These are phyloP conservation scores for Brachionus asplanchnoidis DNA, from an alignment of 1,140 invertebrate genomes.

Conservation along the genomic window DNA sequence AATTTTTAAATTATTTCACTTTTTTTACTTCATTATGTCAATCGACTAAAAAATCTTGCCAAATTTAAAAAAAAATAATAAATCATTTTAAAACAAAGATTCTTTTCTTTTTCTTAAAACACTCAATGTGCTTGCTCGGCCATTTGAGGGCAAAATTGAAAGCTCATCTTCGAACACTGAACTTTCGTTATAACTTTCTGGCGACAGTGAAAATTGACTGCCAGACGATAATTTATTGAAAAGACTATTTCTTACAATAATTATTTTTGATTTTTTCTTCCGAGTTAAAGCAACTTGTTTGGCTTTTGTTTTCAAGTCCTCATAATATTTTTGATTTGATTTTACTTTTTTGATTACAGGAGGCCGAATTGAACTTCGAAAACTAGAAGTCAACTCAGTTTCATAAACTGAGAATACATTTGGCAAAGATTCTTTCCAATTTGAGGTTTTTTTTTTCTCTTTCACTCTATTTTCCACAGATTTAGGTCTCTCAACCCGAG, in stretches of 20 bases:
- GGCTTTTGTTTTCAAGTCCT: neutral
- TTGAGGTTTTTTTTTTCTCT: neutral
- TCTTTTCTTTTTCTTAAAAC: neutral
- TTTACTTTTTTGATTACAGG: slow-evolving; percentile 27
- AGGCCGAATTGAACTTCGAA: slow-evolving; percentile 12
- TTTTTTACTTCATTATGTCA: slow-evolving; percentile 2
- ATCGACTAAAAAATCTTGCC: slow-evolving; percentile 17
- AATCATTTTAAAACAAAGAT: neutral
- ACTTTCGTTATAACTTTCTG: neutral
- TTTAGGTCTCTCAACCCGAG: neutral
- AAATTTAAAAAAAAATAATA: slow-evolving; percentile 16
- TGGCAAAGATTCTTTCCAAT: slow-evolving; percentile 30
- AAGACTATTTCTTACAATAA: slow-evolving; percentile 26
- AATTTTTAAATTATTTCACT: slow-evolving; percentile 10
- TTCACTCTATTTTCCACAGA: neutral
- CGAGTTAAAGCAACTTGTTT: slow-evolving; percentile 9
- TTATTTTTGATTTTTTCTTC: slow-evolving; percentile 29
- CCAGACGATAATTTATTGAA: neutral
- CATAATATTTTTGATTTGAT: slow-evolving; percentile 18
- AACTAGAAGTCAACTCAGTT: slow-evolving; percentile 9
- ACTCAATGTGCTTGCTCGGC: neutral
- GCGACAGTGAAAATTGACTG: neutral
- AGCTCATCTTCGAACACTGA: neutral
- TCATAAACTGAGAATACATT: neutral
- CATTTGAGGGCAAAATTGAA: neutral